phyloP scores from a whole-genome alignment of 2,113 vertebrate species.

The Butorides virescens region DNA sequence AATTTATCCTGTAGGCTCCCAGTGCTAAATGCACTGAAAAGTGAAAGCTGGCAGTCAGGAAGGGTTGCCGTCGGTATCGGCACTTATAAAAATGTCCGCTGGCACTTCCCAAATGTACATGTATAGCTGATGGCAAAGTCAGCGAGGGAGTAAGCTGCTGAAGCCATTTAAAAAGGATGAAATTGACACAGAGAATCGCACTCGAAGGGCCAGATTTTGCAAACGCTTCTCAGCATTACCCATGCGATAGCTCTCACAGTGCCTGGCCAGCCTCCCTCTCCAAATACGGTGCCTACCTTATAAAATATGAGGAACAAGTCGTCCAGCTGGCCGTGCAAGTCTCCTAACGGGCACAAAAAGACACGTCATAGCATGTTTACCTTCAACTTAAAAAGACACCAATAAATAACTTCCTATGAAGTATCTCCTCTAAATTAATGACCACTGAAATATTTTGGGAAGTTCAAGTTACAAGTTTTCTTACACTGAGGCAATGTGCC shows the following conservation, averaged over 20 bases:
- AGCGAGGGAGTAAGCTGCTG: background rate
- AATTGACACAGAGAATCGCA: background rate
- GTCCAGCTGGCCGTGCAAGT: conserved; percentile 91
- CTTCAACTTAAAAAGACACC: background rate
- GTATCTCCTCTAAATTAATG: background rate
- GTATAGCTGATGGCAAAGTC: background rate
- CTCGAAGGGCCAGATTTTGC: background rate
- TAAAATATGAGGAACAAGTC: conserved; percentile 77
- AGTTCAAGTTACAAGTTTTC: background rate
- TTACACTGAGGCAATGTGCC: background rate
- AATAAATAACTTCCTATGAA: background rate
- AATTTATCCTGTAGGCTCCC: background rate
- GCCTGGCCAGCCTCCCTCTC: background rate
- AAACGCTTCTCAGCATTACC: background rate
- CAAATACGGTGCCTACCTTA: conserved; percentile 35
- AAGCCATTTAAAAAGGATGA: background rate
- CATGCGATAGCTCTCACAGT: fast-evolving
- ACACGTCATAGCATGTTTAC: background rate
- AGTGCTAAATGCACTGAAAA: background rate
- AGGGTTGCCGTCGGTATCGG: background rate
- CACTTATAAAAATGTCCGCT: background rate
- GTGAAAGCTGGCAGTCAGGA: background rate
- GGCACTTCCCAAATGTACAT: background rate
- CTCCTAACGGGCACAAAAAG: conserved; percentile 76
- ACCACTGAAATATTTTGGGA: background rate